Evolutionary conservation across 2,797 vertebrate species (phyloP).

Genomic region (Schizopygopsis malacanthus): DNA sequence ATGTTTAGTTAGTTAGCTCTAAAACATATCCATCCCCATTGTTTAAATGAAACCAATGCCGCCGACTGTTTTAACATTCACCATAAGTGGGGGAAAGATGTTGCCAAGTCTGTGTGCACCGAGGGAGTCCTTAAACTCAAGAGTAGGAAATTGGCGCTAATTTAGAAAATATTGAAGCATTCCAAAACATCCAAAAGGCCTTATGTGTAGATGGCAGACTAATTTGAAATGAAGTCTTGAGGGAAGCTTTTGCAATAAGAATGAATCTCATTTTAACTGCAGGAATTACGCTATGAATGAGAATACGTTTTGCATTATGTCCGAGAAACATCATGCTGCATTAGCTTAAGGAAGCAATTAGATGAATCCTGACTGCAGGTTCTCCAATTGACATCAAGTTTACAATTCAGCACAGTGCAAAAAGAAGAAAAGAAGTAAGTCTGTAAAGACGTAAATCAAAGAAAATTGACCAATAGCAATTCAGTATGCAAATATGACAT

Average conservation of each 20-base stretch:
- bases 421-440: neutral
- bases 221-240: conserved; percentile 15
- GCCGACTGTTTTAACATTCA: neutral
- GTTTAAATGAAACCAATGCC: neutral
- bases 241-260: conserved; percentile 30
- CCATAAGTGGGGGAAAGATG: neutral
- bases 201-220: neutral
- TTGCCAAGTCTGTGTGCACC: conserved; percentile 1
- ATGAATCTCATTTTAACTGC: conserved; percentile 31
- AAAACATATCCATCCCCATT: neutral
- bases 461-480: neutral
- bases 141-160: neutral
- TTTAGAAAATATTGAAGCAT: conserved; percentile 22
- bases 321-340: neutral
- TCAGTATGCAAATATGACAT: neutral
- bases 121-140: conserved; percentile 16
- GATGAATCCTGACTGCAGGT: neutral
- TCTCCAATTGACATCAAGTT: neutral
- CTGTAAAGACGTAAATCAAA: neutral
- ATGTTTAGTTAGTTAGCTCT: neutral
- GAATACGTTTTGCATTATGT: conserved; percentile 1
- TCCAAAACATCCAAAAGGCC: conserved; percentile 27
- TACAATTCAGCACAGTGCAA: neutral
- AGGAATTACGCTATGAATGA: neutral
- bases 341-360: conserved; percentile 22